phyloP scores from a whole-genome alignment of 2,888 invertebrate genomes.

The Corbicula japonica region DNA sequence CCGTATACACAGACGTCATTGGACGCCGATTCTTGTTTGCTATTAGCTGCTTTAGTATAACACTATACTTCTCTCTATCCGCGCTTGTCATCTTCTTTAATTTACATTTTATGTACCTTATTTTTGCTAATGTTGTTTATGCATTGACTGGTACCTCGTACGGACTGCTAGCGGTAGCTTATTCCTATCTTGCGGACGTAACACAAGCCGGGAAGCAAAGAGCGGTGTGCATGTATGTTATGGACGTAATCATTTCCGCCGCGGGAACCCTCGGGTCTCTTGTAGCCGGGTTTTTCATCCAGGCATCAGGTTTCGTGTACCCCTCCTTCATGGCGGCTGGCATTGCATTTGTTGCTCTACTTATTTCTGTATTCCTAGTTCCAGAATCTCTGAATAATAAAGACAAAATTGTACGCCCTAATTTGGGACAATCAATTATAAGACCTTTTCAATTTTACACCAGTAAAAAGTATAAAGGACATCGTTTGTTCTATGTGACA shows the following conservation, averaged over 20 bases:
- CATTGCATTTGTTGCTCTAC: constrained; percentile 26
- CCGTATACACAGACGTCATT: constrained; percentile 43
- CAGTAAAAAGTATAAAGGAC: constrained; percentile 29
- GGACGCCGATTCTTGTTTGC: constrained; percentile 49
- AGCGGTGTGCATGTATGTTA: constrained; percentile 24
- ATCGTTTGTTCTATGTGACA: constrained; percentile 9
- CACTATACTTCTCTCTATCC: constrained; percentile 4
- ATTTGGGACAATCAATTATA: background rate
- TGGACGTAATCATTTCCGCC: constrained; percentile 5
- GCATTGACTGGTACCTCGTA: constrained; percentile 40
- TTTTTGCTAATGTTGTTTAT: constrained; percentile 27
- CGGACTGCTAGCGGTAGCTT: constrained; percentile 25
- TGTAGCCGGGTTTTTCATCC: constrained; percentile 35
- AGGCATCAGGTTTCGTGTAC: constrained; percentile 26
- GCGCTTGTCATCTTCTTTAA: constrained; percentile 37
- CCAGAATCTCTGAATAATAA: constrained; percentile 35
- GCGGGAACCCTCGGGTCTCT: constrained; percentile 18
- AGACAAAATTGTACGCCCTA: constrained; percentile 15
- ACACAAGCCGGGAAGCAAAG: constrained; percentile 30
- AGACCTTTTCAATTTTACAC: constrained; percentile 40
- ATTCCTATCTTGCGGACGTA: constrained; percentile 43
- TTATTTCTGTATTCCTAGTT: constrained; percentile 20
- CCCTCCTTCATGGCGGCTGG: constrained; percentile 30
- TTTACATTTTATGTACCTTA: constrained; percentile 21
- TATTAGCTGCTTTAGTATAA: constrained; percentile 25